Base-by-base conservation (phyloP, 1,140 invertebrate species). In the Xylocopa sonorina region DNA sequence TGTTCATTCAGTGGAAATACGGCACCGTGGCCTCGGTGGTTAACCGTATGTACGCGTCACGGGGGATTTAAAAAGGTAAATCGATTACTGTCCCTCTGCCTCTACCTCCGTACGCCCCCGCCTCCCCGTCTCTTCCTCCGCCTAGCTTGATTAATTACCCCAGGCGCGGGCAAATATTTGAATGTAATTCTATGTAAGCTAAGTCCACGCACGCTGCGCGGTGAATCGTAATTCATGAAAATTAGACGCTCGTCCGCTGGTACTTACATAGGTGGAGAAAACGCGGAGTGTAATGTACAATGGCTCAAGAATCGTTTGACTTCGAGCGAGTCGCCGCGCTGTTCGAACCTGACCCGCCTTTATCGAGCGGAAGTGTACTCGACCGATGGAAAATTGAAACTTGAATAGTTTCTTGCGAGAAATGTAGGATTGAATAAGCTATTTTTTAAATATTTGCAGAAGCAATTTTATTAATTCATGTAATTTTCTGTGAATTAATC, bases 1-100 rank as follows among this genome's bases (percentile, higher is more conserved):
- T 55, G 76, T 72, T 78, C 75, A 77, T 77, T 77, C 75, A 60
- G 53, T 68, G 51, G 41, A 77, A 77, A 77, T 77, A 69, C 74
- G 43, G 62, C 64, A 50, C 18, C 29, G 32, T 10, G 46, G 74
- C 29, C 43, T 38, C 71, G n/a, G 57, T 50, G 29, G 71, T 68
- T 68, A 58, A 58, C 41, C 38, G 51, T 77, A 66, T 58, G 74
- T 77, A 68, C 32, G 68, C 41, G 75, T 77, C 53, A 1, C n/a
- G 32, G 4, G 38, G 53, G 18, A 29, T 67, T 69, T 67, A 67
- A 55, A 46, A 74, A 68, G 50, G 46, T 81, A 60, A 73, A 80
- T 82, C 68, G 60, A 80, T 80, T 58, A 79, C 46, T 51, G 51
- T 32, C 60, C n/a, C n/a, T n/a, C n/a, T n/a, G n/a, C n/a, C n/a